Conservation (phyloP, 2,888 invertebrate genomes). For the Omphaloscelis lunosa region DNA sequence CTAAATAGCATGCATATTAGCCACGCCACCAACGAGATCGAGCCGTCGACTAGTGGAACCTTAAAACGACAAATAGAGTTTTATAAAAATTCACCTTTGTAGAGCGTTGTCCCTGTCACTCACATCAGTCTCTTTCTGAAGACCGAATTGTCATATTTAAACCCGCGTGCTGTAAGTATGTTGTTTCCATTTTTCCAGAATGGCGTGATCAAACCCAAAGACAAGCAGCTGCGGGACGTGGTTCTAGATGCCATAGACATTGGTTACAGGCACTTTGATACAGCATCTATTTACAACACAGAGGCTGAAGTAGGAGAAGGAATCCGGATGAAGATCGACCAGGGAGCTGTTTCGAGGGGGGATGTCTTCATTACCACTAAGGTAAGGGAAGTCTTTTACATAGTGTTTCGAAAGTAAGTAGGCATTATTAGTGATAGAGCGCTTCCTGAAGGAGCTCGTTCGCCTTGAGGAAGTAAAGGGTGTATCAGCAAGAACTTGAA, state of each 20-base stretch:
- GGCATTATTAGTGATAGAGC: too few species aligned
- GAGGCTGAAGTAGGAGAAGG: conserved; percentile 88
- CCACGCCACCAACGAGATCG: too few species aligned
- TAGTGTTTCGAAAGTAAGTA: too few species aligned
- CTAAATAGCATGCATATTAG: too few species aligned
- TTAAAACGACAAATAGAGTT: too few species aligned
- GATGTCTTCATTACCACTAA: conserved; percentile 90
- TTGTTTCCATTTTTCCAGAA: conserved; percentile 64
- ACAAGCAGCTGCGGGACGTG: conserved; percentile 77
- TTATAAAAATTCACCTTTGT: too few species aligned
- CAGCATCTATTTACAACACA: conserved; percentile 88
- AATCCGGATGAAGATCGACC: conserved; percentile 81
- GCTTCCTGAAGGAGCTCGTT: too few species aligned
- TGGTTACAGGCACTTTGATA: conserved; percentile 90
- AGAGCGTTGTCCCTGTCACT: not conserved
- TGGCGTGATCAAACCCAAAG: conserved; percentile 69
- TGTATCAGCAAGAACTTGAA: too few species aligned
- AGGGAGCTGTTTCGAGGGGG: conserved; percentile 84
- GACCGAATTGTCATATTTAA: not conserved
- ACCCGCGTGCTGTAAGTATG: too few species aligned
- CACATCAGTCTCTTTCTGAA: not conserved
- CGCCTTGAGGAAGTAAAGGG: too few species aligned
- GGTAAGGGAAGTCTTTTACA: conserved; percentile 71
- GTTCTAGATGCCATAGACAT: conserved; percentile 84
- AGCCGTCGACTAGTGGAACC: too few species aligned